phyloP scores from a whole-genome alignment of 2,888 invertebrate species.

The Trilocha varians region DNA sequence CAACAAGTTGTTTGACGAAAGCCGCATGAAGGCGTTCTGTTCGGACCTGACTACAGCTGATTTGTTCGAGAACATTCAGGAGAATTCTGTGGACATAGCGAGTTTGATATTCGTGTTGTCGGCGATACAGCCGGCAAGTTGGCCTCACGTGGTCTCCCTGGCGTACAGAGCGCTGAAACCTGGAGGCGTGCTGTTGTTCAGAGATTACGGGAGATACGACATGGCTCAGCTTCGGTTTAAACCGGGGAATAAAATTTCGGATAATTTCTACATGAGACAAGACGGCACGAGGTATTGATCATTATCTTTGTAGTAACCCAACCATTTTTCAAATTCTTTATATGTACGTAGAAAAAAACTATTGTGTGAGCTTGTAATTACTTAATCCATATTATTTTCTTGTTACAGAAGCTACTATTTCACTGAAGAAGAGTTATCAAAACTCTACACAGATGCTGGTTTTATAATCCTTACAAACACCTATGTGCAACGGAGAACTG shows the following conservation, averaged over 20 bases:
- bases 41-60: conserved; percentile 85
- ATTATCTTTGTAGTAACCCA: background rate
- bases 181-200: conserved; percentile 87
- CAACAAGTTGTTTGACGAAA: conserved; percentile 76
- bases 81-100: conserved; percentile 79
- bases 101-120: conserved; percentile 97
- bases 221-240: conserved; percentile 97
- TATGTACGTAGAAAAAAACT: background rate
- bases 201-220: conserved; percentile 96
- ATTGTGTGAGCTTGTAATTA: background rate
- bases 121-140: conserved; percentile 91
- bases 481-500: conserved; percentile 90
- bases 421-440: conserved; percentile 77
- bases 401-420: conserved; percentile 84
- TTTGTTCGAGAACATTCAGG: conserved; percentile 70
- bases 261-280: conserved; percentile 95
- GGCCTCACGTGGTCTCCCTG: conserved; percentile 75
- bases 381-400: background rate
- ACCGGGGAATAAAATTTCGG: conserved; percentile 91
- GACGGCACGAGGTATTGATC: conserved; percentile 88
- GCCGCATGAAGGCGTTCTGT: conserved; percentile 83
- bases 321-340: background rate
- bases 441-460: conserved; percentile 78
- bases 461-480: conserved; percentile 79
- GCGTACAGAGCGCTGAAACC: conserved; percentile 77